Base-by-base conservation (phyloP, 1,140 invertebrate species). In the Aplysia californica region DNA sequence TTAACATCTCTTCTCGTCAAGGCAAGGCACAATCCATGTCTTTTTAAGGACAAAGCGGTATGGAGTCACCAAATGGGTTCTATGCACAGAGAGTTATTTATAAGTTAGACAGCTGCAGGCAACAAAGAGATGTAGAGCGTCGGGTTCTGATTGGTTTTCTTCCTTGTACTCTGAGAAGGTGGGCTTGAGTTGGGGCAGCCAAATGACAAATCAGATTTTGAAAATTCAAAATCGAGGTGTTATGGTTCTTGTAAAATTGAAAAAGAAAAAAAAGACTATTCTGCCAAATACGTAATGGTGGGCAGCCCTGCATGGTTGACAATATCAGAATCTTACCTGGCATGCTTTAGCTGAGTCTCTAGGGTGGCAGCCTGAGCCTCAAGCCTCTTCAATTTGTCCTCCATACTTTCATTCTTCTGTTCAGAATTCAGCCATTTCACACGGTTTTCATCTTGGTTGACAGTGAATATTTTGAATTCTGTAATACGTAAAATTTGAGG, bases 281-380 rank as follows among this genome's bases (percentile, higher is more conserved):
- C 15, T 18, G 15, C 6, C 5, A 15, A 35, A 67, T 33, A 67
- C 4, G 6, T 50, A n/a, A n/a, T n/a, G n/a, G n/a, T n/a, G n/a
- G n/a, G n/a, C n/a, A n/a, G n/a, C n/a, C n/a, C n/a, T n/a, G n/a
- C n/a, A 55, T 70, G 21, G 36, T 35, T 26, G 55, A 31, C 29
- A 21, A 6, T 5, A 23, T 55, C 23, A 50, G 20, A 50, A 68
- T 75, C 68, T 71, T 79, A 88, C 87, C 83, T 83, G 35, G 87
- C 85, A 83, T 95, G 93, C 76, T 93, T 93, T 56, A 96, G 91
- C 85, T 95, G 95, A 21, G 92, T 93, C 75, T 96, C 94, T 69
- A 95, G 91, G 78, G 93, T 92, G 0, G 92, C 89, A 41, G 93
- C 92, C 70, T 94, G 93, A 50, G 91, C 89, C 41, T 94, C 91